Percentiles rank a stretch among this genome's conserved stretches.
phyloP scores from a whole-genome alignment of 1,140 invertebrate species.

The Drosophila virilis region DNA sequence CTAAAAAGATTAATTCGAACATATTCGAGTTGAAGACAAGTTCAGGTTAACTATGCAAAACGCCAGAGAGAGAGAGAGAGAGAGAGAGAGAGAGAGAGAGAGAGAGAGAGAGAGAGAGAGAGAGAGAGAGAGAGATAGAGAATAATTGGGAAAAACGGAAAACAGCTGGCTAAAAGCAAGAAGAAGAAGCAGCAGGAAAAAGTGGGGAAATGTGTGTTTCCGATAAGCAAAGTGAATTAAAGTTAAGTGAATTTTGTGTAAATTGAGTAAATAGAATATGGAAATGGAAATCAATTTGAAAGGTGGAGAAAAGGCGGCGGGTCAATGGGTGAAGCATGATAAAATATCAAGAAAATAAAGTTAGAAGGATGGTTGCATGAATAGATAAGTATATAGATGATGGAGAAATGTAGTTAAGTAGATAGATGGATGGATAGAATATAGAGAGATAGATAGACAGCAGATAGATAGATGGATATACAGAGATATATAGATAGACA shows the following conservation, averaged over 20 bases:
- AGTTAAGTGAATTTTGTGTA: constrained; percentile 17
- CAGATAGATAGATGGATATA: too few species aligned
- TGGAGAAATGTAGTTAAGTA: too few species aligned
- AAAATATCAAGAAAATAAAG: neutral
- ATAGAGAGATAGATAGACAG: too few species aligned
- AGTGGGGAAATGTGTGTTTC: constrained; percentile 16
- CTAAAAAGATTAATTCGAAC: constrained; percentile 43
- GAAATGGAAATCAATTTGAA: constrained; percentile 15
- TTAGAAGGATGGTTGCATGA: neutral
- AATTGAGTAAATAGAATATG: constrained; percentile 21
- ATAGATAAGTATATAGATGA: too few species aligned
- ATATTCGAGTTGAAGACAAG: constrained; percentile 25
- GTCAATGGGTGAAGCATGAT: neutral
- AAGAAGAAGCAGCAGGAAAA: neutral
- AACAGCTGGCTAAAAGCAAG: constrained; percentile 15
- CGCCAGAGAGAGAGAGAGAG: neutral
- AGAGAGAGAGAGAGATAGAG: neutral
- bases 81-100: neutral
- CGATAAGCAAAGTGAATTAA: constrained; percentile 25
- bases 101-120: neutral
- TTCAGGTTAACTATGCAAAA: constrained; percentile 26
- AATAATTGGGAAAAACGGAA: constrained; percentile 26
- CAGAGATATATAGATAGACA: neutral
- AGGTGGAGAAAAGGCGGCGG: neutral
- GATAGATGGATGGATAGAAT: neutral